phyloP scores from a whole-genome alignment of 2,888 invertebrate species.

The Eupithecia inturbata region DNA sequence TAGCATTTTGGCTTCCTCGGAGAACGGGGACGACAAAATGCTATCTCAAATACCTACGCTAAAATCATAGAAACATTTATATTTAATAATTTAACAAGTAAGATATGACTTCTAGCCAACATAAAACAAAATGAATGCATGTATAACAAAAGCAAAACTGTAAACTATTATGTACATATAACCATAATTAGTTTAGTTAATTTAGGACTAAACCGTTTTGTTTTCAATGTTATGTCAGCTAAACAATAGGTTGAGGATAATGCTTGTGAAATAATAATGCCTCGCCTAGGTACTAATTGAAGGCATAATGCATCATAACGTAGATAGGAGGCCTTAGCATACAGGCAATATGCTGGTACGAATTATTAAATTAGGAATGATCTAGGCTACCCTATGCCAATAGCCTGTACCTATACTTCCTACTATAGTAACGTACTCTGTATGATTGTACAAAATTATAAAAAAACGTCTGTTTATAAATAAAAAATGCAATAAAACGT shows the following conservation, averaged over 20 bases:
- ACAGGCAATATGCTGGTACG: neutral
- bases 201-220: conserved; percentile 40
- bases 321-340: neutral
- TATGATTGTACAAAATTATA: neutral
- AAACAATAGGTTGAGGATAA: conserved; percentile 37
- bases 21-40: too few species aligned
- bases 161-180: too few species aligned
- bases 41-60: too few species aligned
- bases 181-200: conserved; percentile 28
- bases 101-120: neutral
- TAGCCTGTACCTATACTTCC: neutral
- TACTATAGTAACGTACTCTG: neutral
- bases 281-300: neutral
- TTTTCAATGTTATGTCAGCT: conserved; percentile 37
- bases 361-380: neutral
- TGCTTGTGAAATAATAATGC: conserved; percentile 22
- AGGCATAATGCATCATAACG: neutral
- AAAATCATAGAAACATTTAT: too few species aligned
- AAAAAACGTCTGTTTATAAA: neutral
- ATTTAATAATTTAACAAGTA: neutral
- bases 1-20: too few species aligned
- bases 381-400: neutral
- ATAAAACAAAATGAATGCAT: conserved; percentile 22
- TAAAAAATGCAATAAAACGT: neutral
- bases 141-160: conserved; percentile 31